phyloP scores from a whole-genome alignment of 1,140 invertebrate genomes.

The Brachionus rubens region DNA sequence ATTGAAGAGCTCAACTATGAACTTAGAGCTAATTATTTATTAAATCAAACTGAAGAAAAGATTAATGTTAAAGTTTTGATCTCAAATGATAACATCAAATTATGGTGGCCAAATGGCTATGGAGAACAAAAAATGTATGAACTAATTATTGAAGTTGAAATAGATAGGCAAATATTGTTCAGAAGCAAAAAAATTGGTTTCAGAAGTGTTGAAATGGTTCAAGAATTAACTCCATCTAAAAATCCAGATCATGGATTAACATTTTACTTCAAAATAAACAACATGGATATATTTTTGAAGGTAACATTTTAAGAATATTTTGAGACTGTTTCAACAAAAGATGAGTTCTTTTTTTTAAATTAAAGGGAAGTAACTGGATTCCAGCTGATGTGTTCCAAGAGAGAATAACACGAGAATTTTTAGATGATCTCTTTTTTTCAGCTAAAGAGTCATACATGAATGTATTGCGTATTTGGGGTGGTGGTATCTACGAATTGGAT shows the following conservation, averaged over 20 bases:
- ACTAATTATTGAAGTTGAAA: slow-evolving; percentile 63
- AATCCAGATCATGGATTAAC: slow-evolving; percentile 58
- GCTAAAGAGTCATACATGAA: slow-evolving; percentile 81
- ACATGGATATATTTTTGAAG: slow-evolving; percentile 84
- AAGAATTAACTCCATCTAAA: slow-evolving; percentile 51
- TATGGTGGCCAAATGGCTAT: slow-evolving; percentile 94
- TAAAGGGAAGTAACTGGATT: slow-evolving; percentile 81
- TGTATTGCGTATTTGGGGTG: slow-evolving; percentile 93
- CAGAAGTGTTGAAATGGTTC: slow-evolving; percentile 71
- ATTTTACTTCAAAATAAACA: slow-evolving; percentile 87
- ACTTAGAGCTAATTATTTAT: not conserved
- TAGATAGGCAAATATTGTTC: slow-evolving; percentile 52
- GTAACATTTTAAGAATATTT: too few relatives aligned
- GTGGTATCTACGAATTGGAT: slow-evolving; percentile 67
- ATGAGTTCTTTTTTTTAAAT: too few relatives aligned
- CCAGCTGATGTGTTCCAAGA: slow-evolving; percentile 84
- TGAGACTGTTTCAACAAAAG: too few relatives aligned
- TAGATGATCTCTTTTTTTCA: slow-evolving; percentile 67
- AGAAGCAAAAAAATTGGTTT: slow-evolving; percentile 71
- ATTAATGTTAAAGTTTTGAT: not conserved
- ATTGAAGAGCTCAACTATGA: slow-evolving; percentile 21
- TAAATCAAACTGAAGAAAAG: not conserved
- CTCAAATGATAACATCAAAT: not conserved
- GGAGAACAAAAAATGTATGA: slow-evolving; percentile 76
- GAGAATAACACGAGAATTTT: slow-evolving; percentile 62